Conservation (phyloP, 2,888 invertebrate genomes). For the Trichopria drosophilae region DNA sequence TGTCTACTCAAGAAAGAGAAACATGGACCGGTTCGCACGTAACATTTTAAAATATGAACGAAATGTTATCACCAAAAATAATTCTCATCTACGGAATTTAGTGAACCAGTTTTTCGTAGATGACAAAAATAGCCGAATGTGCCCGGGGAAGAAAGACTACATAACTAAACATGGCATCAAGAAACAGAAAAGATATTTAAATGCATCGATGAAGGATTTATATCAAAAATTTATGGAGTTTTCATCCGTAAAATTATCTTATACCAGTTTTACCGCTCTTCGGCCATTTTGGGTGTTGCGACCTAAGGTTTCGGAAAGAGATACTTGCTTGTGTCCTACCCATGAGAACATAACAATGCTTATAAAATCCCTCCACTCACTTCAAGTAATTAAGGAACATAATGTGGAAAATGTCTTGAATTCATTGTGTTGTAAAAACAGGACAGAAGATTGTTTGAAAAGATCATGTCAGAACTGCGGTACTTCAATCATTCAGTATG, state of each 20-base stretch:
- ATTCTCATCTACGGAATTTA: no score
- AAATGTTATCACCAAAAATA: no score
- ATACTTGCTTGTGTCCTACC: background rate
- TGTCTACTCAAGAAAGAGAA: no score
- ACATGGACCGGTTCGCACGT: no score
- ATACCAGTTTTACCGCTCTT: slow-evolving; percentile 17
- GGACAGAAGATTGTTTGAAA: background rate
- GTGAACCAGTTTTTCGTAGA: no score
- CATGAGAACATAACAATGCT: background rate
- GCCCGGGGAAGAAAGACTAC: slow-evolving; percentile 26
- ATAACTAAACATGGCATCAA: slow-evolving; percentile 21
- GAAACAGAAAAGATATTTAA: slow-evolving; percentile 18
- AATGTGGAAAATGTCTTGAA: background rate
- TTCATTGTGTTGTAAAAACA: background rate
- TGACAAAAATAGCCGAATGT: slow-evolving; percentile 21
- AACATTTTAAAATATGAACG: no score
- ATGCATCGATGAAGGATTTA: slow-evolving; percentile 21
- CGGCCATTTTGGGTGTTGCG: slow-evolving; percentile 18
- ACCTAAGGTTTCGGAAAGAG: background rate
- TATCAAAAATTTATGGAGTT: slow-evolving; percentile 18
- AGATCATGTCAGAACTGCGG: background rate
- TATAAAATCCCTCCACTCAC: background rate
- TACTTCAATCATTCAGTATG: no score
- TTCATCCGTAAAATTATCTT: slow-evolving; percentile 12
- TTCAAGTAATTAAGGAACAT: slow-evolving; percentile 2